These are phyloP conservation scores for Drosophila phalerata DNA, from an alignment of 2,888 invertebrate species.

Conservation along the genomic window DNA sequence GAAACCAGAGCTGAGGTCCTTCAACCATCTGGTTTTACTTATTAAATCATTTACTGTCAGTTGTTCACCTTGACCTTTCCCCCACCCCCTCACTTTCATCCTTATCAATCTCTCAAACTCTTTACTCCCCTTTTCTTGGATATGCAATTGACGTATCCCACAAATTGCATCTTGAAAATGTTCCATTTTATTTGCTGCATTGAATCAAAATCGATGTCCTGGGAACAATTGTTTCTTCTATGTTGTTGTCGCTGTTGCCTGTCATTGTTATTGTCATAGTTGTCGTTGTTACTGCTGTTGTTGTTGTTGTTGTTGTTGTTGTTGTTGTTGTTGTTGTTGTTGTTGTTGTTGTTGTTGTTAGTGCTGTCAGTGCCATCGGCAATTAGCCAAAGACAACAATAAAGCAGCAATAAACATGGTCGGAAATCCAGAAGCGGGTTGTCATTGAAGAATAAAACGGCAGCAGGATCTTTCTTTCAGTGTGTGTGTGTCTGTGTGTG, in stretches of 20 bases:
- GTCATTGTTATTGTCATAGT: constrained; percentile 7
- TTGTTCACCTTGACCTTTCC: background rate
- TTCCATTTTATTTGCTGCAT: constrained; percentile 51
- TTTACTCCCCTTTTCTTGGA: background rate
- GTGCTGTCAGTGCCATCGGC: constrained; percentile 54
- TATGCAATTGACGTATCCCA: constrained; percentile 20
- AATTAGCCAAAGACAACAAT: constrained; percentile 63
- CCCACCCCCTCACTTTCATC: too few species aligned
- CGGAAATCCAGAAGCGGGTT: constrained; percentile 28
- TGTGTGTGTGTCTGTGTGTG: background rate
- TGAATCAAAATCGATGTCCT: constrained; percentile 60
- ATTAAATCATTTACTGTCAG: constrained; percentile 20
- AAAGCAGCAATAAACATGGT: constrained; percentile 53
- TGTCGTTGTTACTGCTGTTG: background rate
- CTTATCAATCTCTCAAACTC: too few species aligned
- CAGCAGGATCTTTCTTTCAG: background rate
- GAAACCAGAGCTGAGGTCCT: background rate
- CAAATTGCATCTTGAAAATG: constrained; percentile 52
- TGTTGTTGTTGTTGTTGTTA: constrained; percentile 21
- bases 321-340: background rate
- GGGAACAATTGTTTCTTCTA: constrained; percentile 49
- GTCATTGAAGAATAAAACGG: constrained; percentile 18
- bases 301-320: constrained; percentile 20
- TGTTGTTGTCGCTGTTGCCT: constrained; percentile 8
- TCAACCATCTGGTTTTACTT: constrained; percentile 3